Base-by-base conservation (phyloP, 2,888 invertebrate species). In the Troides helena region DNA sequence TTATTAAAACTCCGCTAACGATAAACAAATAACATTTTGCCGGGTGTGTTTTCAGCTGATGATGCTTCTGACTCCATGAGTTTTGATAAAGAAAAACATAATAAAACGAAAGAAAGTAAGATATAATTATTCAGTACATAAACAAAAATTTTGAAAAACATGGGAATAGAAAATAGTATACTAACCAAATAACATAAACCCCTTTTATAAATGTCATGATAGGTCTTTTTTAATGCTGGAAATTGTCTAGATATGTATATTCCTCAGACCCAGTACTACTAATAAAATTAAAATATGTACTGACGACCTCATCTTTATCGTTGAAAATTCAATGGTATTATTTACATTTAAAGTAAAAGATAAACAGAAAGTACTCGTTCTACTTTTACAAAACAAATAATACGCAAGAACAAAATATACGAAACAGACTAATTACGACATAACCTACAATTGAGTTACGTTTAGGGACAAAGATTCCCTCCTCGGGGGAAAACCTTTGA, bases 401-500 rank as follows among this genome's bases (percentile, higher is more conserved):
- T 25, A 25, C 30, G 23, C 21, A 50, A 50, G 46, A 36, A 62
- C 65, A 58, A 56, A 66, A 70, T 63, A 63, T 67, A 67, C 59
- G 43, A 30, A 59, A 58, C 60, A 56, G 21, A 56, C 63, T 70
- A 70, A 70, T 70, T 70, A 67, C 67, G 21, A 63, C 56, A 50
- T 70, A 63, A 63, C 59, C 53, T 63, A 70, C 67, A 67, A 70
- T 67, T 63, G 59, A 70, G 67, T 70, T 70, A 67, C 63, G 63
- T 70, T 70, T 53, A 59, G 58, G 60, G 70, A 63, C 63, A 67
- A 64, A 70, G 67, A 67, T 67, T 70, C 53, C 63, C 70, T 63
- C 56, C 67, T 60, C 69, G 69, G 62, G 63, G 63, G 70, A 65
- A 60, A 63, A 67, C 70, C 70, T 67, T 70, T 70, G 70, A 70